Base-by-base conservation (phyloP, 2,113 vertebrate genomes). In the Lepisosteus osseus region DNA sequence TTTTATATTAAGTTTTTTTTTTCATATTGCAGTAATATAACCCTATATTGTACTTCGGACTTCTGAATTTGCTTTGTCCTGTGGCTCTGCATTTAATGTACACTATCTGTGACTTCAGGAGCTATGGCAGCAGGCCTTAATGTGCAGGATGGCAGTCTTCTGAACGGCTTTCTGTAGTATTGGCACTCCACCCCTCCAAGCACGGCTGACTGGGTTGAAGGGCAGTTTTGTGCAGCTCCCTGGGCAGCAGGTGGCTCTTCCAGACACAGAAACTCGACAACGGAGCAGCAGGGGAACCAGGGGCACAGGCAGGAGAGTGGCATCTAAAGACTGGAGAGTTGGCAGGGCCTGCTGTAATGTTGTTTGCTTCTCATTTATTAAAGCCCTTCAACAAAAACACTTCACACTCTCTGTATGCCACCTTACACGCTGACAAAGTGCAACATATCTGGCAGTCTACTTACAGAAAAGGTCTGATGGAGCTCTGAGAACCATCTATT, bases 251-350 rank as follows among this genome's bases (percentile, higher is more conserved):
- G 9, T 55, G n/a, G 14, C 44, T 9, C 13, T 17, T 44, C 41
- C 42, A 44, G 9, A 45, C 64, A 65, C 41, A 65, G 41, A 29
- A 29, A 3, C 64, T 6, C 17, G 8, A 65, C 7, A 44, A 65
- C 7, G 12, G 42, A 65, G 66, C 17, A 54, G 8, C 8, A 55
- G 66, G 51, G 44, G 15, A 63, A 43, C 5, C 44, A 51, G 42
- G 56, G 17, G 59, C 8, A 15, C 51, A 17, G 11, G n/a, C 54
- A 51, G 11, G 41, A 59, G 14, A 70, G 64, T 67, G 64, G 17
- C 54, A 72, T 41, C 54, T 61, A 42, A 47, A 40, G 66, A 51
- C 70, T 40, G 61, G n/a, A 72, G 70, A 41, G 17, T 42, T 57
- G 62, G 54, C 51, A 55, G 29, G 8, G 47, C 54, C 44, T 47